Evolutionary conservation across 2,888 invertebrate species (phyloP).

Genomic region (Taenaris catops): DNA sequence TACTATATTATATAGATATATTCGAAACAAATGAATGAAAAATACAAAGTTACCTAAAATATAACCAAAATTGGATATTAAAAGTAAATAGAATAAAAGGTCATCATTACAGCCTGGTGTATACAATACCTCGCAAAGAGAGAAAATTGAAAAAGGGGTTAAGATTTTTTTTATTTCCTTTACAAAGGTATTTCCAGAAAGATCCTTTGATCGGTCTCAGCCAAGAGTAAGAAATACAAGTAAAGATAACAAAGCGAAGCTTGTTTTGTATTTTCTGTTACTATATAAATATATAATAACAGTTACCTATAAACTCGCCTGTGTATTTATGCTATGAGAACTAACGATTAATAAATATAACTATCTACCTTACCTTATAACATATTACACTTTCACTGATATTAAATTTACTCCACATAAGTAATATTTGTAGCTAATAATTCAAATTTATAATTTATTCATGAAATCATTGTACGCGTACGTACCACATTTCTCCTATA

Average conservation of each 20-base stretch:
- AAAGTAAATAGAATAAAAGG: too few relatives aligned
- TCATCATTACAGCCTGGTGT: too few relatives aligned
- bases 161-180: background rate
- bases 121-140: too few relatives aligned
- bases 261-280: background rate
- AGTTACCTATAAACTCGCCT: constrained; percentile 5
- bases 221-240: background rate
- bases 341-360: background rate
- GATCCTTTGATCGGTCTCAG: background rate
- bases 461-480: too few relatives aligned
- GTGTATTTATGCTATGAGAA: background rate
- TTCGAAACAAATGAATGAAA: too few relatives aligned
- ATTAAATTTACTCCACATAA: constrained; percentile 11
- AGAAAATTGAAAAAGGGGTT: too few relatives aligned
- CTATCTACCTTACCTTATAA: constrained; percentile 1
- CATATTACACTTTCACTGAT: constrained; percentile 3
- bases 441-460: too few relatives aligned
- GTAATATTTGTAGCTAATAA: too few relatives aligned
- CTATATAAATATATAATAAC: constrained; percentile 1
- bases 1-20: too few relatives aligned
- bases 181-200: background rate
- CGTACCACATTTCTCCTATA: too few relatives aligned
- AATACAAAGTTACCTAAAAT: too few relatives aligned
- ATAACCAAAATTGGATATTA: too few relatives aligned
- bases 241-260: background rate